Base-by-base conservation (phyloP, 2,888 invertebrate genomes). In the Lepidonotus clava region DNA sequence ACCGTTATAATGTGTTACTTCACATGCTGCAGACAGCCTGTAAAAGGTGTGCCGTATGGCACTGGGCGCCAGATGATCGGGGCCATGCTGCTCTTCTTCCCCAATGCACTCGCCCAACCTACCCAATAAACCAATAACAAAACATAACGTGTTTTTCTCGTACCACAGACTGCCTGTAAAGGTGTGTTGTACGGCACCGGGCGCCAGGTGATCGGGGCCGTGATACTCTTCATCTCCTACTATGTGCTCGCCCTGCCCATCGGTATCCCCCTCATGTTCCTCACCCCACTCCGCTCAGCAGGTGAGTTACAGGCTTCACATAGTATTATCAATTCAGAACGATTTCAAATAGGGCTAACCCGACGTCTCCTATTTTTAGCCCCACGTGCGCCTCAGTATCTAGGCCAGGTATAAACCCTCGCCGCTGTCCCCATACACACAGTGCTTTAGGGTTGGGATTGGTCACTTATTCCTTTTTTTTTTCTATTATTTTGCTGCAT, bases 201-300 rank as follows among this genome's bases (percentile, higher is more conserved):
- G 2, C 61, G 88, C 21, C 89, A 88, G 85, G 80, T 84, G 28
- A 84, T 88, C 1, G 89, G 89, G 8, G 88, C 89, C 18, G 66
- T 87, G 6, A 77, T 89, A 0, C 76, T 89, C 56, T 88, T 89
- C 41, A 40, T 88, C 18, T 85, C 86, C 41, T 89, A 89, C 80
- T 89, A 89, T 51, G 56, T 89, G 34, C 51, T 89, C 34, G 88
- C 88, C n/a, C 83, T 89, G 14, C 89, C 89, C 34, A 83, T 89
- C 1, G 89, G 88, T 11, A 86, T 88, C 21, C 86, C 87, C 1
- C 87, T 89, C 56, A 89, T 89, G 88, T 89, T 89, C 80, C 85
- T 85, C 61, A 88, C 89, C 21, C n/a, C 41, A 8, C 83, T 87
- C 34, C 61, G 83, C 38, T 40, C 80, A 11, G 85, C 85, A 66